A percentile compares a stretch with the other conserved stretches of the same genome.
These are phyloP conservation scores for Galbula dea DNA, from an alignment of 2,113 vertebrate species.

Conservation along the genomic window DNA sequence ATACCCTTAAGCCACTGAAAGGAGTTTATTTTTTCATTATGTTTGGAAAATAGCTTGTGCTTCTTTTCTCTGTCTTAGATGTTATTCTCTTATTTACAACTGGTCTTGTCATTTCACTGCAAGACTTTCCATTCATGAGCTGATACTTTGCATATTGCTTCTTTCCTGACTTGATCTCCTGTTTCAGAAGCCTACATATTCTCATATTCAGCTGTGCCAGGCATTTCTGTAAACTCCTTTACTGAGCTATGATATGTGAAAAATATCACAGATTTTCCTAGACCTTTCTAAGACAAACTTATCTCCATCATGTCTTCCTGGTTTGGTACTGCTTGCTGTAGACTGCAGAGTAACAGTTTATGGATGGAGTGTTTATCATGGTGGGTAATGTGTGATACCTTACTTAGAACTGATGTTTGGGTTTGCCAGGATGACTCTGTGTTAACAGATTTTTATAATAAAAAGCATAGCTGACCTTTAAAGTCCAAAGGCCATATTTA, in stretches of 20 bases:
- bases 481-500: slow-evolving; percentile 35
- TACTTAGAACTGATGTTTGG: neutral
- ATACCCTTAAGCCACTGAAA: slow-evolving; percentile 31
- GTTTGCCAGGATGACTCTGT: neutral
- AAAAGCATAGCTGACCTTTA: slow-evolving; percentile 52
- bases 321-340: neutral
- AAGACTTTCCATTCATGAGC: neutral
- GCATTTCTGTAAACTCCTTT: neutral
- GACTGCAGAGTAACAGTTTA: neutral
- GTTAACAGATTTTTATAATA: slow-evolving; percentile 17
- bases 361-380: neutral
- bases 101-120: neutral
- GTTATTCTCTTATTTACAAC: neutral
- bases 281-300: neutral
- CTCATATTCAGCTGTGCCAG: neutral
- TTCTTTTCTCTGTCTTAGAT: neutral
- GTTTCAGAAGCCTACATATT: neutral
- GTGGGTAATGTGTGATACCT: neutral
- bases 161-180: neutral
- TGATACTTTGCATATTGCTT: neutral
- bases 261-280: neutral
- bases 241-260: neutral
- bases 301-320: neutral
- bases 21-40: slow-evolving; percentile 23
- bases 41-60: slow-evolving; percentile 6